Conservation (phyloP, 2,113 vertebrate species). For the Cygnus buccinator region DNA sequence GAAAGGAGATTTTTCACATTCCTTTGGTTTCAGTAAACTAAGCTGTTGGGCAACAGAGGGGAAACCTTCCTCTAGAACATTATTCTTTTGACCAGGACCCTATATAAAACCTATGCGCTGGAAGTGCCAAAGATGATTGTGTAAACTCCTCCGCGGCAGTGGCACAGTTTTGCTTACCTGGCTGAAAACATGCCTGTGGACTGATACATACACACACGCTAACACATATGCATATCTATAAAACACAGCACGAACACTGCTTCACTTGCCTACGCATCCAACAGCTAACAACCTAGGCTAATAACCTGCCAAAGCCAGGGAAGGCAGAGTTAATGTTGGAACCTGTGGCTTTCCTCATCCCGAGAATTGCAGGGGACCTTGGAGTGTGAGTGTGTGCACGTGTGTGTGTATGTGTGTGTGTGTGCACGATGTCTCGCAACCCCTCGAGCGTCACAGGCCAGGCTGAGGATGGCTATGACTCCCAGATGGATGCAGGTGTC, state of each 20-base stretch:
- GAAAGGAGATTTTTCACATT: conserved; percentile 49
- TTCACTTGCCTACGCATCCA: conserved; percentile 1
- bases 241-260: conserved; percentile 23
- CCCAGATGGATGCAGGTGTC: background rate
- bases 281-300: background rate
- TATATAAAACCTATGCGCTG: background rate
- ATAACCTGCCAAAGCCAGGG: conserved; percentile 11
- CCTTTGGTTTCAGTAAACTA: conserved; percentile 58
- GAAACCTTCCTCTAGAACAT: conserved; percentile 12
- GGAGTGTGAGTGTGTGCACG: background rate
- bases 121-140: background rate
- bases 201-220: background rate
- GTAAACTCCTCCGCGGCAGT: background rate
- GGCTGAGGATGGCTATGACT: background rate
- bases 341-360: background rate
- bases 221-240: background rate
- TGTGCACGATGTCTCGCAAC: background rate
- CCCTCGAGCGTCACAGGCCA: background rate
- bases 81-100: background rate
- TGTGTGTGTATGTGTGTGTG: no score
- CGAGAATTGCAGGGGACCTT: background rate
- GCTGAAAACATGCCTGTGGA: background rate
- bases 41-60: background rate
- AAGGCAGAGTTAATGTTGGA: background rate
- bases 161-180: background rate